Evolutionary conservation across 2,113 vertebrate genomes (phyloP), one percentile per base, ranked within the genome.

Genomic region (Prochilodus magdalenae): DNA sequence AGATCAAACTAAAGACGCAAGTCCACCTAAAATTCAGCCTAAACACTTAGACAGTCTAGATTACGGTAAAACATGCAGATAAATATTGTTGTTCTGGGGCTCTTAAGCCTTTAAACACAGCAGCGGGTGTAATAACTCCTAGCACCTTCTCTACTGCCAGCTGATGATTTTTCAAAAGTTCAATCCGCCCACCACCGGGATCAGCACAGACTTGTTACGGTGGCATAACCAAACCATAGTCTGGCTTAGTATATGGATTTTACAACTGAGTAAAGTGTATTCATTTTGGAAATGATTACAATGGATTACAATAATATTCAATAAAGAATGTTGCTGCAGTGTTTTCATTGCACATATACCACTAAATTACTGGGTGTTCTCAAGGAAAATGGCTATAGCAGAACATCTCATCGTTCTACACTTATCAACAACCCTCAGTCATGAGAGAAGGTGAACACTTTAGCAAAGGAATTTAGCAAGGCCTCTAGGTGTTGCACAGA

Each of bases 101-200:
- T 20, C 72, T 71, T 82, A 82, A 82, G 59, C 81, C 57, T 47
- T 76, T 83, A 75, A 79, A 83, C 27, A n/a, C 57, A 16, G 29
- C 15, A 26, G 27, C 14, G 29, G 75, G 5, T 40, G n/a, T 57
- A 71, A 26, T 15, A 16, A 27, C 44, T 65, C 53, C 14, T 26
- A 36, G 5, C 47, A 44, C 36, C 36, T 63, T 63, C 69, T 60
- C 11, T 11, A 24, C 3, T 22, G 24, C 55, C 14, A 73, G 0
- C 22, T 74, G 53, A 5, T 16, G 12, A n/a, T 75, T 36, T 66
- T 72, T 53, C 29, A 71, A 71, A 75, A 55, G 55, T 66, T 33
- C 15, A 15, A 80, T 72, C 80, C 74, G 24, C n/a, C 53, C 12
- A 40, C 51, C 5, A 3, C 30, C 4, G 40, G 71, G 44, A 40